Evolutionary conservation across 2,113 vertebrate genomes (phyloP).

Genomic region (Oxyura jamaicensis): DNA sequence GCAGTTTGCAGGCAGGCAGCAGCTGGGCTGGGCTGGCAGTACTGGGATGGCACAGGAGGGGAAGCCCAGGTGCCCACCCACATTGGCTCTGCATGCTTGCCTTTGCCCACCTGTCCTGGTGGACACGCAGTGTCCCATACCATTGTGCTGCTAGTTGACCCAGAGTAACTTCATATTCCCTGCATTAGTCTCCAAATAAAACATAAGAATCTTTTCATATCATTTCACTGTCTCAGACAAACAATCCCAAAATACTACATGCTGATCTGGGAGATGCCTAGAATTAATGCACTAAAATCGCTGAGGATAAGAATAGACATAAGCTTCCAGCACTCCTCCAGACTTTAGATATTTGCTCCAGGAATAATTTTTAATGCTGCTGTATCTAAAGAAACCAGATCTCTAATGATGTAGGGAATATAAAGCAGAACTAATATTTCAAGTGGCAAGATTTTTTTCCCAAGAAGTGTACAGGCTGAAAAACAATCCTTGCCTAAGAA

Average conservation of each 20-base stretch:
- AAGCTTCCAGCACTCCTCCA: not conserved
- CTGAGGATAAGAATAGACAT: not conserved
- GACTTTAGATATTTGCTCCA: not conserved
- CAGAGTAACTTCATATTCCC: not conserved
- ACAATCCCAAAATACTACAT: fast-evolving
- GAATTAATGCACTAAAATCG: not conserved
- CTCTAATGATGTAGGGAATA: not conserved
- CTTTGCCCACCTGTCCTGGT: fast-evolving
- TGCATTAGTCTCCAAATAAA: not conserved
- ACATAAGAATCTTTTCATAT: fast-evolving
- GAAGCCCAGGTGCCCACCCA: not conserved
- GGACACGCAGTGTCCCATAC: fast-evolving
- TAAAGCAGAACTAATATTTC: not conserved
- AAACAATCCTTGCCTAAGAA: not conserved
- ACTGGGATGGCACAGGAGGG: not conserved
- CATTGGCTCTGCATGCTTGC: fast-evolving
- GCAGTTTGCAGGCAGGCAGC: not conserved
- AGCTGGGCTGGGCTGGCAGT: not conserved
- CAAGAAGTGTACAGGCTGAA: not conserved
- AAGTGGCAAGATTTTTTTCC: not conserved
- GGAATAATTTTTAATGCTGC: not conserved
- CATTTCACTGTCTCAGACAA: not conserved
- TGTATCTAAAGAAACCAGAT: not conserved
- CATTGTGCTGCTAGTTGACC: not conserved
- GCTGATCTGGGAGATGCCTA: not conserved